phyloP scores from a whole-genome alignment of 2,888 invertebrate species.

The Erebia aethiops region DNA sequence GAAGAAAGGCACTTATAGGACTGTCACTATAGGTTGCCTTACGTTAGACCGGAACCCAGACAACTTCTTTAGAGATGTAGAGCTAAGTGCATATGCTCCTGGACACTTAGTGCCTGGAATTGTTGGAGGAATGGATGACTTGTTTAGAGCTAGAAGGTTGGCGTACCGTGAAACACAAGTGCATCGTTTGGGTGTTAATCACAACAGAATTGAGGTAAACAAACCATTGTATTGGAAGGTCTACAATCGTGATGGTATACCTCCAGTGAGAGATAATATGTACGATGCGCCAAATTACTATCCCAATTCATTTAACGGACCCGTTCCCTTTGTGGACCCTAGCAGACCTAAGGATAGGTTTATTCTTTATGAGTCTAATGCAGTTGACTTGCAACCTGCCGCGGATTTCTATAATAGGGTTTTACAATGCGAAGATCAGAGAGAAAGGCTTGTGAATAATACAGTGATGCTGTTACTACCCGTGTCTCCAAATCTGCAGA shows the following conservation, averaged over 20 bases:
- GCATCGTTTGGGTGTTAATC: slow-evolving; percentile 62
- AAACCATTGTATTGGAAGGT: slow-evolving; percentile 54
- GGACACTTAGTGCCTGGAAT: slow-evolving; percentile 68
- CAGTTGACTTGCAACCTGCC: slow-evolving; percentile 81
- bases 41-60: slow-evolving; percentile 55
- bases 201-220: slow-evolving; percentile 60
- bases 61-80: slow-evolving; percentile 55
- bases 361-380: slow-evolving; percentile 49
- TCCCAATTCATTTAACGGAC: slow-evolving; percentile 96
- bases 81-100: slow-evolving; percentile 58
- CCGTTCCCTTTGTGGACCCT: slow-evolving; percentile 84
- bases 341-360: slow-evolving; percentile 50
- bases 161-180: slow-evolving; percentile 61
- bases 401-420: slow-evolving; percentile 86
- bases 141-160: slow-evolving; percentile 57
- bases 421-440: slow-evolving; percentile 47
- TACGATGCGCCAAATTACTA: slow-evolving; percentile 95
- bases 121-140: slow-evolving; percentile 56
- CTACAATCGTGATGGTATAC: slow-evolving; percentile 77
- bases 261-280: slow-evolving; percentile 89
- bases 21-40: slow-evolving; percentile 56
- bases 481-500: slow-evolving; percentile 83
- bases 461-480: slow-evolving; percentile 37
- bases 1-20: slow-evolving; percentile 63
- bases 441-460: slow-evolving; percentile 43